phyloP scores from a whole-genome alignment of 2,888 invertebrate species.

The Coremacera marginata region DNA sequence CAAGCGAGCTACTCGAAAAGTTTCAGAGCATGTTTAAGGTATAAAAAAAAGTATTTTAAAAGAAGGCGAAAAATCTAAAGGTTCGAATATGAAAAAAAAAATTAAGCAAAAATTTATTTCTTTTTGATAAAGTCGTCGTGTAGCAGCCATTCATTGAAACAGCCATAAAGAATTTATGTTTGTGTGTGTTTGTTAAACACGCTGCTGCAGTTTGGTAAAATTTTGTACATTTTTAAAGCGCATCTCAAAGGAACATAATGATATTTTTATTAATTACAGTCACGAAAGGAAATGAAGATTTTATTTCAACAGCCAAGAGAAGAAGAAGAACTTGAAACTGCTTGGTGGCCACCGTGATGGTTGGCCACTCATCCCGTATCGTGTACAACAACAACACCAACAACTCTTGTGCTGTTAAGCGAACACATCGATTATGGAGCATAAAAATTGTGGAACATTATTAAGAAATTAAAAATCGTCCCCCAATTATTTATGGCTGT shows the following conservation, averaged over 20 bases:
- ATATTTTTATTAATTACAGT: slow-evolving; percentile 63
- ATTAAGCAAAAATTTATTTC: slow-evolving; percentile 37
- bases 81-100: background rate
- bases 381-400: background rate
- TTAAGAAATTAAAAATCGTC: slow-evolving; percentile 21
- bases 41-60: background rate
- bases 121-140: slow-evolving; percentile 38
- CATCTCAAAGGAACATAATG: slow-evolving; percentile 20
- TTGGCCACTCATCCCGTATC: background rate
- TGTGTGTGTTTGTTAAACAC: no score
- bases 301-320: slow-evolving; percentile 56
- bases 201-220: slow-evolving; percentile 17
- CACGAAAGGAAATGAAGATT: slow-evolving; percentile 66
- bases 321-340: background rate
- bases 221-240: slow-evolving; percentile 17
- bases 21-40: background rate
- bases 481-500: background rate
- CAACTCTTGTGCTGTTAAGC: background rate
- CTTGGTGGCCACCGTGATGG: slow-evolving; percentile 1
- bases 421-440: background rate
- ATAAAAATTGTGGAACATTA: background rate
- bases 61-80: background rate
- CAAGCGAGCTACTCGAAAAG: background rate
- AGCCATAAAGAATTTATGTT: no score
- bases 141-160: background rate